Base-by-base conservation (phyloP, 2,888 invertebrate species). In the Blomia tropicalis region DNA sequence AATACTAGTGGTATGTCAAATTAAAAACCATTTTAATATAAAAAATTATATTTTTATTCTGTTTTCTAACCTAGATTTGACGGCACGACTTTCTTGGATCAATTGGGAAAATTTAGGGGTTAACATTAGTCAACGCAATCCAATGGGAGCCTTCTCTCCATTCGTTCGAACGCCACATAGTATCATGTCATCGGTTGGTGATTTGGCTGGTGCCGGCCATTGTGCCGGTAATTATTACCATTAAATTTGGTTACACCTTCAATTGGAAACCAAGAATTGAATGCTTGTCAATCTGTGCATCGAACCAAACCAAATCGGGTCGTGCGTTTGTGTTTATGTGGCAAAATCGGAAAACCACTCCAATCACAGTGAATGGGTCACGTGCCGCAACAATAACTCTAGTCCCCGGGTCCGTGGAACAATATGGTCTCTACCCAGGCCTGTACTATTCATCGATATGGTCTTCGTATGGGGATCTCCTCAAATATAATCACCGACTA, bases 101-200 rank as follows among this genome's bases (percentile, higher is more conserved):
- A 93, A 95, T 72, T 98, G 96, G 96, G 91, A 93, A 74, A 92
- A 91, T 72, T 79, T 98, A 1, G 96, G 96, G 1, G 90, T 95
- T 2, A 88, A 86, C 72, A 90, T 90, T 1, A 87, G 86, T 63
- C 78, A 89, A 58, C 79, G 90, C 69, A 87, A 62, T 41, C 56
- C 64, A 1, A 62, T 62, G 58, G 62, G 58, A 14, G 23, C 59
- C 19, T 54, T 64, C 11, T 62, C 64, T 7, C 64, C 64, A 23
- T 64, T 62, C 36, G 27, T 63, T 23, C 43, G 62, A 31, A 23
- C 44, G 4, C 30, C 58, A 36, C 31, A 56, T 25, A 56, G 23
- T 31, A 30, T 30, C 29, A 56, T 56, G 25, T 23, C 25, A 29
- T 56, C 56, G n/a, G 23, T 54, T 4, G 29, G 11, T 30, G 29